These are phyloP conservation scores for Alviniconcha marisindica DNA, from an alignment of 1,140 invertebrate genomes.

Conservation along the genomic window DNA sequence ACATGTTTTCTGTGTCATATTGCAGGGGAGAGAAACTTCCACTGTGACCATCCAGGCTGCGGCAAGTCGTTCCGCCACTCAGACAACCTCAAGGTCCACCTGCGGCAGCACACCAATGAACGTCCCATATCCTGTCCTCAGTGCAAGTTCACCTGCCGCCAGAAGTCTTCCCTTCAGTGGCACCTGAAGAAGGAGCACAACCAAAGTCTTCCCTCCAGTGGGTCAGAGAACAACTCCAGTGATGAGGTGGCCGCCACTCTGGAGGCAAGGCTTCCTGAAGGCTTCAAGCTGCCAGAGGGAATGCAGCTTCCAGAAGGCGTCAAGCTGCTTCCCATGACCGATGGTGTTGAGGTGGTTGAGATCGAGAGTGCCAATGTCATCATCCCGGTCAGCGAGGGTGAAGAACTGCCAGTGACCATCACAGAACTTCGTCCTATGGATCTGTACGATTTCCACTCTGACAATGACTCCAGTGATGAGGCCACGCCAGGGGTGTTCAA, in stretches of 20 bases:
- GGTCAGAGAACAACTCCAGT: background rate
- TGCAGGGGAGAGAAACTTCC: slow-evolving; percentile 68
- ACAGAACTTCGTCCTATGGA: slow-evolving; percentile 45
- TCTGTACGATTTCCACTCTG: slow-evolving; percentile 67
- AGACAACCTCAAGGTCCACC: slow-evolving; percentile 84
- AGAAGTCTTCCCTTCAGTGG: slow-evolving; percentile 68
- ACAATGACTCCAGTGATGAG: slow-evolving; percentile 63
- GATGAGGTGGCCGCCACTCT: background rate
- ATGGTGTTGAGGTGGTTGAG: slow-evolving; percentile 23
- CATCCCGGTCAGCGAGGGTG: background rate
- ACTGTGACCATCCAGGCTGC: slow-evolving; percentile 68
- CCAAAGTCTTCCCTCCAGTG: slow-evolving; percentile 12
- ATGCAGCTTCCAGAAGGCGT: slow-evolving; percentile 3
- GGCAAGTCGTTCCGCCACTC: slow-evolving; percentile 70
- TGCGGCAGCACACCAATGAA: slow-evolving; percentile 88
- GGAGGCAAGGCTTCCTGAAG: background rate
- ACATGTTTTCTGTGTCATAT: slow-evolving; percentile 18
- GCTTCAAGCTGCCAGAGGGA: background rate
- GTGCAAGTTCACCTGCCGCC: slow-evolving; percentile 68
- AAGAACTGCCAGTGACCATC: slow-evolving; percentile 28
- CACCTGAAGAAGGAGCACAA: slow-evolving; percentile 64
- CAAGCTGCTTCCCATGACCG: slow-evolving; percentile 8
- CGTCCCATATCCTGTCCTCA: slow-evolving; percentile 88
- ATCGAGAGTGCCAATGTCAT: slow-evolving; percentile 18
- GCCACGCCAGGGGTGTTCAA: slow-evolving; percentile 42